Percentiles rank a stretch among this genome's conserved stretches.
phyloP scores from a whole-genome alignment of 2,113 vertebrate genomes.

The Petaurus breviceps region DNA sequence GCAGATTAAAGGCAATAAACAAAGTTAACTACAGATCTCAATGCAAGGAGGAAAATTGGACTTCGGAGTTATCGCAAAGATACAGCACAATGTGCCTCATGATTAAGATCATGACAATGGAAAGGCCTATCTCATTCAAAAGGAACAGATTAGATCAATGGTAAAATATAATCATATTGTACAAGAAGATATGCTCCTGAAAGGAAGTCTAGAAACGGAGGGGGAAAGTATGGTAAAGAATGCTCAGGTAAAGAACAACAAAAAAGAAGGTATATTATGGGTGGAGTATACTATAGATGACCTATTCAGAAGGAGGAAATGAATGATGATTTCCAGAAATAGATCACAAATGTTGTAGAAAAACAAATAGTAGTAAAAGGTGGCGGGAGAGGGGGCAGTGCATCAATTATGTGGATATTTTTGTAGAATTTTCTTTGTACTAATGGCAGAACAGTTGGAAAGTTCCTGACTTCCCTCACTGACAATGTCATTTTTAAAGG shows the following conservation, averaged over 20 bases:
- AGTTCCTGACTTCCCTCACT: neutral
- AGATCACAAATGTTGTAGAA: neutral
- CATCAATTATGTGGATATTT: neutral
- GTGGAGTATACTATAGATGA: neutral
- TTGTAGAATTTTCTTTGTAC: neutral
- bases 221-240: neutral
- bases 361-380: too few relatives aligned
- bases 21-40: neutral
- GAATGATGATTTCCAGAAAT: neutral
- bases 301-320: neutral
- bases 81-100: neutral
- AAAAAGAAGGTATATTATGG: neutral
- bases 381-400: too few relatives aligned
- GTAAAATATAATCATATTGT: neutral
- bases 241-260: neutral
- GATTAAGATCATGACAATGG: neutral
- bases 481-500: neutral
- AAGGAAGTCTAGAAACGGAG: neutral
- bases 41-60: neutral
- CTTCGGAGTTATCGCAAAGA: neutral
- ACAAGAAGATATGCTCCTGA: neutral
- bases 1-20: neutral
- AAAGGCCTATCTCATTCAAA: neutral
- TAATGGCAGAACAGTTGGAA: neutral
- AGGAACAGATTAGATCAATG: neutral